Evolutionary conservation across 2,888 invertebrate species (phyloP).

Genomic region (Corythucha ciliata): DNA sequence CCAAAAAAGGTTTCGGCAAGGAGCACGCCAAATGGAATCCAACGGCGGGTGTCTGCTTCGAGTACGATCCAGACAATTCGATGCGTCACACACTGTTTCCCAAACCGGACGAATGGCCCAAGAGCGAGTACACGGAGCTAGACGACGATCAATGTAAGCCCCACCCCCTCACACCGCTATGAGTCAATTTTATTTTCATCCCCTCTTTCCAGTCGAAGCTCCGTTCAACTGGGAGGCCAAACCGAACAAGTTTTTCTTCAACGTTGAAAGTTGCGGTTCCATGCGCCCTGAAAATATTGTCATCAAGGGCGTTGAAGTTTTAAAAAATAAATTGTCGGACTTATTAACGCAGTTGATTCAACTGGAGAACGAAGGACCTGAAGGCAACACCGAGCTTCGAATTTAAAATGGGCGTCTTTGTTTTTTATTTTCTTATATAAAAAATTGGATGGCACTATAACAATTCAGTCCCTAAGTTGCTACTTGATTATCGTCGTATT

Average conservation of each 20-base stretch:
- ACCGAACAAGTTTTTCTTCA: slow-evolving; percentile 94
- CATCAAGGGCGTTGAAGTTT: slow-evolving; percentile 80
- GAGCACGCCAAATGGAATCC: slow-evolving; percentile 99
- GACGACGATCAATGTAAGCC: slow-evolving; percentile 76
- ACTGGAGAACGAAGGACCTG: slow-evolving; percentile 15
- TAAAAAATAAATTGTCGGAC: slow-evolving; percentile 93
- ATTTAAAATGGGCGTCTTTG: too few relatives aligned
- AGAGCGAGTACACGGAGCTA: slow-evolving; percentile 90
- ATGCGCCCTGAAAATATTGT: slow-evolving; percentile 95
- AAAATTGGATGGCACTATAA: too few relatives aligned
- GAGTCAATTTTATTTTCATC: slow-evolving; percentile 28
- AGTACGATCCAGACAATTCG: slow-evolving; percentile 97
- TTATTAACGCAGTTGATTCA: slow-evolving; percentile 86
- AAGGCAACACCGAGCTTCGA: too few relatives aligned
- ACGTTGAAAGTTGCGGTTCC: slow-evolving; percentile 92
- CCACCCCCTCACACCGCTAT: neutral
- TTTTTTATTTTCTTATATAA: too few relatives aligned
- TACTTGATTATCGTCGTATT: too few relatives aligned
- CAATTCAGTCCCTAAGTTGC: too few relatives aligned
- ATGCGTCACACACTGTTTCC: slow-evolving; percentile 92
- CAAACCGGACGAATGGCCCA: slow-evolving; percentile 98
- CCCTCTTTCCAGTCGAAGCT: slow-evolving; percentile 60
- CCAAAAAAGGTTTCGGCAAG: slow-evolving; percentile 93
- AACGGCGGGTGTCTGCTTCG: slow-evolving; percentile 95
- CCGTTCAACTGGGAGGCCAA: slow-evolving; percentile 89